Evolutionary conservation across 2,888 invertebrate genomes (phyloP).

Genomic region (Deilephila porcellus): DNA sequence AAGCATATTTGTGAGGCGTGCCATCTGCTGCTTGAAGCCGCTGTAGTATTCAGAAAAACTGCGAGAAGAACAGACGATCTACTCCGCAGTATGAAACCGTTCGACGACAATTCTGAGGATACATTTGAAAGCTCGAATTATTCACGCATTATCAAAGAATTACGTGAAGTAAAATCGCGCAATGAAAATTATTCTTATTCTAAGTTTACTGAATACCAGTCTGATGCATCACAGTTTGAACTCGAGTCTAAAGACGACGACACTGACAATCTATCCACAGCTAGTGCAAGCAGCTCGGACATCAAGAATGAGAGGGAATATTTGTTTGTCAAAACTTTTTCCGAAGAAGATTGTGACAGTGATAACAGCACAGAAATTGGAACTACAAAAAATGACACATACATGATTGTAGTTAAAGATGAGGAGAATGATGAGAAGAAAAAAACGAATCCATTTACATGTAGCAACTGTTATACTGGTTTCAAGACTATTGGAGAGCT

Average conservation of each 20-base stretch:
- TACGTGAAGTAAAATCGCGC: background rate
- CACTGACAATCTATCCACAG: conserved; percentile 7
- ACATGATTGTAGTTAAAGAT: conserved; percentile 38
- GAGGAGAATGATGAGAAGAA: conserved; percentile 36
- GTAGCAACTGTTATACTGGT: conserved; percentile 38
- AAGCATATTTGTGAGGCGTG: conserved; percentile 47
- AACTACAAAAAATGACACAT: conserved; percentile 28
- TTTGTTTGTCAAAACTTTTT: conserved; percentile 16
- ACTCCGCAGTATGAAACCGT: conserved; percentile 23
- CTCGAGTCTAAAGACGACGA: background rate
- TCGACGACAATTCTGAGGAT: background rate
- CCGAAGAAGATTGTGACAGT: conserved; percentile 26
- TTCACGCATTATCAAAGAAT: conserved; percentile 1
- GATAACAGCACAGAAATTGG: conserved; percentile 35
- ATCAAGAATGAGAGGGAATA: conserved; percentile 23
- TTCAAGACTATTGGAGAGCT: conserved; percentile 38
- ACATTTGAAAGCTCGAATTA: background rate
- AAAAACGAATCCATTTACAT: conserved; percentile 32
- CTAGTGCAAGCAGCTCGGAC: conserved; percentile 20
- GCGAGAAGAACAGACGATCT: conserved; percentile 42
- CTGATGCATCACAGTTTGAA: background rate
- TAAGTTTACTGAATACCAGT: background rate
- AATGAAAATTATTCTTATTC: background rate
- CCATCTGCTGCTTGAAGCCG: conserved; percentile 40
- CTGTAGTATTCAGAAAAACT: conserved; percentile 44